Base-by-base conservation (phyloP, 2,113 vertebrate species). In the Atherinomorus stipes region DNA sequence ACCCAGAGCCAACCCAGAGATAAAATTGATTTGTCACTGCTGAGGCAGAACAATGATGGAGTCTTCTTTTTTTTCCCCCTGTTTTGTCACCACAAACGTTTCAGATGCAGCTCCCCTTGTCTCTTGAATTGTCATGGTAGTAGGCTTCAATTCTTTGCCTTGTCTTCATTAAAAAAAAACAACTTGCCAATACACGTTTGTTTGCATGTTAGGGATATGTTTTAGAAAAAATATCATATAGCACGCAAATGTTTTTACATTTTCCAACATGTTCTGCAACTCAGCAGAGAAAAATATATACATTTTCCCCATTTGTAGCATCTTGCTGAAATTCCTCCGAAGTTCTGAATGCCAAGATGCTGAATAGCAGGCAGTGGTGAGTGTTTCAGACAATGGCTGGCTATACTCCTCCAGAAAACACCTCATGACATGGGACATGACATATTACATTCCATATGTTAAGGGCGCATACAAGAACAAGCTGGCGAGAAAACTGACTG, bases 301-400 rank as follows among this genome's bases (percentile, higher is more conserved):
- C 58, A 0, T 58, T 71, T 11, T 26, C 26, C 69, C 58, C 11
- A 38, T 60, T 25, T 50, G 54, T 61, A 54, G 61, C 62, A 76
- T 63, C 15, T 26, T 11, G 56, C 53, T 64, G 47, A 49, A 18
- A 61, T 53, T 51, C 16, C 16, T 57, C 13, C 3, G 6, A 16
- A 11, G 40, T 34, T 56, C 52, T 15, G 0, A 40, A 74, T 56
- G 56, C 45, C 19, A 51, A 54, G 19, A 71, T 63, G 62, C 54
- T 83, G 77, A 90, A 85, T 88, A 88, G 88, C 59, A 53, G 7
- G 44, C 78, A 76, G 19, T 40, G 71, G 54, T 21, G 8, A 59
- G 26, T 38, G 69, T 49, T 64, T 59, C 23, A 31, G 64, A 84
- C 80, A 84, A 76, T 61, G 63, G 21, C 45, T 58, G 52, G 62